Conservation (phyloP, 2,888 invertebrate species). For the Invenusta paracnida region DNA sequence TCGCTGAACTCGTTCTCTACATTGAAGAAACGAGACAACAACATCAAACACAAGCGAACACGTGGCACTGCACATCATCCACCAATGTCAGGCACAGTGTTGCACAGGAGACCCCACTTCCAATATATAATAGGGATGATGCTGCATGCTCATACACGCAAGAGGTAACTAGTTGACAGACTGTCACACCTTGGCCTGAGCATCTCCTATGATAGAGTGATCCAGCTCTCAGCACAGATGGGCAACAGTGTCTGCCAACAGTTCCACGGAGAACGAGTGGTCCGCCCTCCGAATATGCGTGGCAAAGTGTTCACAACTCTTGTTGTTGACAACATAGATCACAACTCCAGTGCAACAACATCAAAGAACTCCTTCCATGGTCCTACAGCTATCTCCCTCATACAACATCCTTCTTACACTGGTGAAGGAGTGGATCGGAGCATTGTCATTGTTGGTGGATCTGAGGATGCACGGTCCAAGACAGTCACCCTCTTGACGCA, state of each 20-base stretch:
- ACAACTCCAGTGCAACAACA: background rate
- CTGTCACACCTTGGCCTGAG: background rate
- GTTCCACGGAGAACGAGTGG: background rate
- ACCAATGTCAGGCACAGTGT: background rate
- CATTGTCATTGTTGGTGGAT: too few relatives aligned
- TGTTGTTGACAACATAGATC: too few relatives aligned
- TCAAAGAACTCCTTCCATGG: background rate
- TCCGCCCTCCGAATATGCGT: background rate
- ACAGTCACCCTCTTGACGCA: too few relatives aligned
- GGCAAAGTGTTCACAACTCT: too few relatives aligned
- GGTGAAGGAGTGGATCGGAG: too few relatives aligned
- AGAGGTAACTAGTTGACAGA: background rate
- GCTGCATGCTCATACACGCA: background rate
- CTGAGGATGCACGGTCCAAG: too few relatives aligned
- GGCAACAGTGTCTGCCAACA: background rate
- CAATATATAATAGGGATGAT: background rate
- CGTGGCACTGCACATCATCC: background rate
- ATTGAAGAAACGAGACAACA: slow-evolving; percentile 4
- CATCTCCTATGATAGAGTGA: background rate
- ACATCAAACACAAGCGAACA: background rate
- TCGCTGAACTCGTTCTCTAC: background rate
- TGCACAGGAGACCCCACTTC: background rate
- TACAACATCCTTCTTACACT: background rate
- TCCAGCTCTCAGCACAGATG: background rate
- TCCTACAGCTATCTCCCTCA: background rate